Evolutionary conservation across 2,888 invertebrate species (phyloP).

Genomic region (Lasioglossum marginatum): DNA sequence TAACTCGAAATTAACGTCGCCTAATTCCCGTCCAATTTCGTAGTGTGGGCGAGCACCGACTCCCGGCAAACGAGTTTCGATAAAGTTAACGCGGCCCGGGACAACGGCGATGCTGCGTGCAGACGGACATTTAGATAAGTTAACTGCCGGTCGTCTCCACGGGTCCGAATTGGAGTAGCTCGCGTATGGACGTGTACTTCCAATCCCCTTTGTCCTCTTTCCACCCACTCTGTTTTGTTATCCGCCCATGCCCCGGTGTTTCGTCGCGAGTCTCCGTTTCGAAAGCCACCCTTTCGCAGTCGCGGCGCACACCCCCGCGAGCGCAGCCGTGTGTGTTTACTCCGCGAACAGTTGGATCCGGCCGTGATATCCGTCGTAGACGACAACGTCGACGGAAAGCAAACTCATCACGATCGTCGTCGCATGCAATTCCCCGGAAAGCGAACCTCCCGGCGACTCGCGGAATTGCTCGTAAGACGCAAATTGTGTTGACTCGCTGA

Average conservation of each 20-base stretch:
- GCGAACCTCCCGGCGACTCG: constrained; percentile 63
- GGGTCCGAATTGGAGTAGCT: constrained; percentile 26
- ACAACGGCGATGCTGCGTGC: constrained; percentile 60
- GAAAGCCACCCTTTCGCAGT: constrained; percentile 1
- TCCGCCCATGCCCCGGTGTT: background rate
- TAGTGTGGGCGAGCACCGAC: constrained; percentile 55
- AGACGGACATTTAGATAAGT: constrained; percentile 75
- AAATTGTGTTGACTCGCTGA: constrained; percentile 66
- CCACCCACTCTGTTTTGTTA: background rate
- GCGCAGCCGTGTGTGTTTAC: constrained; percentile 51
- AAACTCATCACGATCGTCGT: constrained; percentile 70
- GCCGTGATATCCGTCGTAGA: constrained; percentile 60
- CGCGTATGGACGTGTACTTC: constrained; percentile 10
- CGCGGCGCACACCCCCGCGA: background rate
- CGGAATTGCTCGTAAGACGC: constrained; percentile 63
- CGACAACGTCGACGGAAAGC: constrained; percentile 59
- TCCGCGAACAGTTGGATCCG: constrained; percentile 57
- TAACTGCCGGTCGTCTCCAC: constrained; percentile 63
- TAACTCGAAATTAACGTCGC: constrained; percentile 74
- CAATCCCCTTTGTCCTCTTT: background rate
- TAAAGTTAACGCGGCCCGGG: constrained; percentile 75
- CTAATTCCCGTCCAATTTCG: constrained; percentile 79
- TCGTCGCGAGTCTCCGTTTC: constrained; percentile 7
- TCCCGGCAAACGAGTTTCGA: constrained; percentile 78
- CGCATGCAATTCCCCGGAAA: constrained; percentile 64